phyloP scores from a whole-genome alignment of 1,140 invertebrate genomes.

The Diorhabda elongata region DNA sequence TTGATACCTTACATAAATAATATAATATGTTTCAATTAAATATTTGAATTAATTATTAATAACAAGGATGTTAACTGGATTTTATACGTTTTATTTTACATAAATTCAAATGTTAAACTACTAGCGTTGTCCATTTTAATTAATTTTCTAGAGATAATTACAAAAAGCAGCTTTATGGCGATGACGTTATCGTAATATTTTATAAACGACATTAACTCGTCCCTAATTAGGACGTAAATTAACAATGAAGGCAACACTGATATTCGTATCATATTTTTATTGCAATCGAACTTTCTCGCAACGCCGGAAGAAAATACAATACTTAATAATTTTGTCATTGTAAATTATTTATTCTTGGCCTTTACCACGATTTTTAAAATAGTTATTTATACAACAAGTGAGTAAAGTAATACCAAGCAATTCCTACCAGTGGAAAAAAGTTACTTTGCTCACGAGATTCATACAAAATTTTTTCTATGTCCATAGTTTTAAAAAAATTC shows the following conservation, averaged over 20 bases:
- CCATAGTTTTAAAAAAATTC: too few relatives aligned
- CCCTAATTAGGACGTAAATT: constrained; percentile 2
- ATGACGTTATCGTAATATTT: constrained; percentile 2
- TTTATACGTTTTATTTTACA: too few relatives aligned
- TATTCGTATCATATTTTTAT: neutral
- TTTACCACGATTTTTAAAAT: too few relatives aligned
- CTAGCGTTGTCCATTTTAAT: neutral
- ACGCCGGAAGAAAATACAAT: neutral
- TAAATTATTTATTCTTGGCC: neutral
- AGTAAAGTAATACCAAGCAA: too few relatives aligned
- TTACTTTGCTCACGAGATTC: too few relatives aligned
- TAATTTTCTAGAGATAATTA: constrained; percentile 3
- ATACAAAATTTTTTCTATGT: too few relatives aligned
- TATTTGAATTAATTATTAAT: too few relatives aligned
- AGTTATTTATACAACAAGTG: too few relatives aligned
- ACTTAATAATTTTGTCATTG: neutral
- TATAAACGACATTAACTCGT: constrained; percentile 2
- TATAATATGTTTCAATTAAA: too few relatives aligned
- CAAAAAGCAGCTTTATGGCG: constrained; percentile 1
- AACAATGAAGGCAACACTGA: constrained; percentile 2
- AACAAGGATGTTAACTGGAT: too few relatives aligned
- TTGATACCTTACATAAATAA: too few relatives aligned
- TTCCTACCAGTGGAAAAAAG: too few relatives aligned
- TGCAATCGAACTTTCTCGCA: neutral
- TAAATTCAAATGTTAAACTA: neutral